Evolutionary conservation across 2,888 invertebrate genomes (phyloP).

Genomic region (Agrotis puta): DNA sequence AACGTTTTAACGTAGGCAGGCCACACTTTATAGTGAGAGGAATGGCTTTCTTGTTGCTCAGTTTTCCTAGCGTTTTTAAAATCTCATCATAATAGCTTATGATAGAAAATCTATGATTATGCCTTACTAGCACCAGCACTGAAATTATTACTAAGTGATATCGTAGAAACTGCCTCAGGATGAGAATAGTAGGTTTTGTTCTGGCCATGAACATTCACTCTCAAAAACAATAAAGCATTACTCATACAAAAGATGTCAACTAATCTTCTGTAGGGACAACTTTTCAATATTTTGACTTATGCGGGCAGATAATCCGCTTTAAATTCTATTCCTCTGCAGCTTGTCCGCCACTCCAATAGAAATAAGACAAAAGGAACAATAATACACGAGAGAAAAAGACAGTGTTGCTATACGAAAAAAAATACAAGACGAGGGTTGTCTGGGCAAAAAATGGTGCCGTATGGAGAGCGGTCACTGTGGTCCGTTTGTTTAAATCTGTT

Average conservation of each 20-base stretch:
- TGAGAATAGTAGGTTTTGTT: background rate
- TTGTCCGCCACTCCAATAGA: slow-evolving; percentile 34
- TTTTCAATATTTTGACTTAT: slow-evolving; percentile 58
- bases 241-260: slow-evolving; percentile 33
- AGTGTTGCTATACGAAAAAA: slow-evolving; percentile 73
- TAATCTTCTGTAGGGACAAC: slow-evolving; percentile 28
- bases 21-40: slow-evolving; percentile 15
- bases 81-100: background rate
- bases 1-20: slow-evolving; percentile 25
- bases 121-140: background rate
- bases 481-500: slow-evolving; percentile 78
- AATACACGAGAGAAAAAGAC: slow-evolving; percentile 73
- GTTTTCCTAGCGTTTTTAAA: background rate
- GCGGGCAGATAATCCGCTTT: slow-evolving; percentile 54
- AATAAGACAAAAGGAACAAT: slow-evolving; percentile 58
- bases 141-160: background rate
- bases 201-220: background rate
- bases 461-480: slow-evolving; percentile 76
- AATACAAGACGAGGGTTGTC: slow-evolving; percentile 72
- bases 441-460: slow-evolving; percentile 80
- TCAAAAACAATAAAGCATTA: slow-evolving; percentile 17
- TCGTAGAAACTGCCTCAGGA: background rate
- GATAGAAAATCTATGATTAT: background rate
- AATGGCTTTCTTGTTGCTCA: background rate
- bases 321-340: slow-evolving; percentile 42